Evolutionary conservation across 2,797 vertebrate species (phyloP).

Genomic region (Taenioides sp.): DNA sequence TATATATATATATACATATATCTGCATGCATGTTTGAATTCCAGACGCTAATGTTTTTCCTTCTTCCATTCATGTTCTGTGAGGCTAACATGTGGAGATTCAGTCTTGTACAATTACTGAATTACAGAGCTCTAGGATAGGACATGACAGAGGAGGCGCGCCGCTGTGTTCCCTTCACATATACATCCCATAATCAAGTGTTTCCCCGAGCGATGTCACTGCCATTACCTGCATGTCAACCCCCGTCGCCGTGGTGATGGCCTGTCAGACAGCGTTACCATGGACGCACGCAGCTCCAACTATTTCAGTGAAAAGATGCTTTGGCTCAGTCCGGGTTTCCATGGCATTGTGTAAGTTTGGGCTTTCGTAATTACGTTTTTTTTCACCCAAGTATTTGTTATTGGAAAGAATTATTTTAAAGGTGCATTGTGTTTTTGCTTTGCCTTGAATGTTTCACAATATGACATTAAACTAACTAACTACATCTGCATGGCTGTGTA

Average conservation of each 20-base stretch:
- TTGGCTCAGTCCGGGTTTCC: slow-evolving; percentile 44
- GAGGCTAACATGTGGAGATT: background rate
- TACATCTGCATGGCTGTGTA: too few relatives aligned
- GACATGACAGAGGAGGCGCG: slow-evolving; percentile 67
- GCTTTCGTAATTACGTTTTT: too few relatives aligned
- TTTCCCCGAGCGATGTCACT: slow-evolving; percentile 48
- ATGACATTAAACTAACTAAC: too few relatives aligned
- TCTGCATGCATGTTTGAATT: too few relatives aligned
- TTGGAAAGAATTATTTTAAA: too few relatives aligned
- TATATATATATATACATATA: too few relatives aligned
- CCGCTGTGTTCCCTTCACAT: slow-evolving; percentile 37
- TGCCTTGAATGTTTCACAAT: too few relatives aligned
- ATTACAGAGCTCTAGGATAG: slow-evolving; percentile 69
- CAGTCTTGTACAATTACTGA: slow-evolving; percentile 70
- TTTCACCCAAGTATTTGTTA: too few relatives aligned
- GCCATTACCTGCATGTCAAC: slow-evolving; percentile 72
- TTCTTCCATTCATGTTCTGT: background rate
- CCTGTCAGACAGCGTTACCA: slow-evolving; percentile 62
- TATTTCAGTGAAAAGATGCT: slow-evolving; percentile 31
- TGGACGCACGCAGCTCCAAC: slow-evolving; percentile 54
- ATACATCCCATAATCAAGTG: slow-evolving; percentile 58
- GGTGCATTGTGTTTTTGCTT: too few relatives aligned
- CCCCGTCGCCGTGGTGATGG: slow-evolving; percentile 41
- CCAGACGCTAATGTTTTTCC: background rate
- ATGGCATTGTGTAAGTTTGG: slow-evolving; percentile 7